Evolutionary conservation across 2,113 vertebrate genomes (phyloP).

Genomic region (Dromiciops gliroides): DNA sequence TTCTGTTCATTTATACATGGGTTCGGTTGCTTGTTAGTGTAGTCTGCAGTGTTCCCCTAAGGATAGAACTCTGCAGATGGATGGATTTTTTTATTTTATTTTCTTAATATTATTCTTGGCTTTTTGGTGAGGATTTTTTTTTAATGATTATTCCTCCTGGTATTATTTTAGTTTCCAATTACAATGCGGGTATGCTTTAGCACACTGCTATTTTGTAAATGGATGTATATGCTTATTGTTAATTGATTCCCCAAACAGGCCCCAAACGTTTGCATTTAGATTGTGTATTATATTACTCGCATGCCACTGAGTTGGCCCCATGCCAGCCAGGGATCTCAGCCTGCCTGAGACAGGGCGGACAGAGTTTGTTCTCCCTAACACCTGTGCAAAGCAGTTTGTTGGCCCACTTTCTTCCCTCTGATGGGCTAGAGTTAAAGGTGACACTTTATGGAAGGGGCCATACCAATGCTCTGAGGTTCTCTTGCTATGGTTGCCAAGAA

Average conservation of each 20-base stretch:
- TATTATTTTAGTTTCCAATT: slow-evolving; percentile 86
- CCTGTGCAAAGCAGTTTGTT: slow-evolving; percentile 49
- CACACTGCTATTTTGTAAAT: slow-evolving; percentile 84
- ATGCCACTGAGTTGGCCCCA: slow-evolving; percentile 78
- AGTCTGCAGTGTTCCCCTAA: slow-evolving; percentile 69
- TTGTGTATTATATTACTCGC: slow-evolving; percentile 77
- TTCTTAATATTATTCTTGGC: slow-evolving; percentile 85
- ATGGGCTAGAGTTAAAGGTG: slow-evolving; percentile 25
- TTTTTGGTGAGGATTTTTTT: slow-evolving; percentile 76
- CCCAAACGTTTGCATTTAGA: slow-evolving; percentile 79
- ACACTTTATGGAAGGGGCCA: slow-evolving; percentile 24
- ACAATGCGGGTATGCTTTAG: slow-evolving; percentile 77
- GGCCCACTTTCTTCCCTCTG: slow-evolving; percentile 43
- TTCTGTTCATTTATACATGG: slow-evolving; percentile 78
- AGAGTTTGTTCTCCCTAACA: slow-evolving; percentile 52
- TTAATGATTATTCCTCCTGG: slow-evolving; percentile 83
- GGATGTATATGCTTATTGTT: slow-evolving; percentile 82
- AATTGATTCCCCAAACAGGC: slow-evolving; percentile 83
- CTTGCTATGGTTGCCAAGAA: not conserved
- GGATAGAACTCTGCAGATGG: slow-evolving; percentile 80
- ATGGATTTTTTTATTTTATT: slow-evolving; percentile 81
- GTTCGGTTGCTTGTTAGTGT: slow-evolving; percentile 81
- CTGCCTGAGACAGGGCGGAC: slow-evolving; percentile 50
- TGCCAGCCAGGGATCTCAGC: slow-evolving; percentile 72
- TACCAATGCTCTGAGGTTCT: not conserved